Base-by-base conservation (phyloP, 2,113 vertebrate species). In the Gopherus flavomarginatus region DNA sequence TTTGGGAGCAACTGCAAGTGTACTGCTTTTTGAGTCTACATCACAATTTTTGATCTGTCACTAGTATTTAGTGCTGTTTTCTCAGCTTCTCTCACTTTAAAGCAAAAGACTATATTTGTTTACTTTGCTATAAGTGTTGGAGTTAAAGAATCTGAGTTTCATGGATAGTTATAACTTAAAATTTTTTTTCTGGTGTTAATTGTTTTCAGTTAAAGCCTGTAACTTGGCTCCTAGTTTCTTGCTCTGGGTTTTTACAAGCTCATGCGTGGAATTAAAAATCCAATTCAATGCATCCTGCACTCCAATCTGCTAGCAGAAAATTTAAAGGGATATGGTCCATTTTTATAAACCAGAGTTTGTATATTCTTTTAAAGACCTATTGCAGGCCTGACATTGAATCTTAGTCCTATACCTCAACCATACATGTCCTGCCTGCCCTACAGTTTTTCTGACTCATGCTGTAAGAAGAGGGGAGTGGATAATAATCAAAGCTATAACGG, bases 251-350 rank as follows among this genome's bases (percentile, higher is more conserved):
- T 1, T 81, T 80, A n/a, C 44, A 89, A 90, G 13, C 29, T 72
- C 24, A 88, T 24, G 5, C 4, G 49, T 69, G 56, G 6, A 22
- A 27, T 13, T 26, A 84, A 59, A 59, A 56, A 88, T 11, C 2
- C 13, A 59, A 11, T 62, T 96, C 13, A 16, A 0, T 62, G n/a
- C 31, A 11, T 19, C 5, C 54, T 86, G 16, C 54, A 5, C 38
- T 24, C 19, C 57, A 0, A 35, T 5, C 72, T 93, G 29, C 8
- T 79, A 59, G 54, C 54, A 83, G 54, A 90, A 53, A 19, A 22
- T 26, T n/a, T 38, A 44, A 31, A 83, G 83, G 38, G 12, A 16
- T 4, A 0, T 6, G 8, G n/a, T 27, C 42, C 0, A 0, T 2
- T 79, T 83, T 65, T 47, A 21, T 42, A 53, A 3, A 5, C 57